phyloP scores from a whole-genome alignment of 2,888 invertebrate species.

The Pterostichus madidus region DNA sequence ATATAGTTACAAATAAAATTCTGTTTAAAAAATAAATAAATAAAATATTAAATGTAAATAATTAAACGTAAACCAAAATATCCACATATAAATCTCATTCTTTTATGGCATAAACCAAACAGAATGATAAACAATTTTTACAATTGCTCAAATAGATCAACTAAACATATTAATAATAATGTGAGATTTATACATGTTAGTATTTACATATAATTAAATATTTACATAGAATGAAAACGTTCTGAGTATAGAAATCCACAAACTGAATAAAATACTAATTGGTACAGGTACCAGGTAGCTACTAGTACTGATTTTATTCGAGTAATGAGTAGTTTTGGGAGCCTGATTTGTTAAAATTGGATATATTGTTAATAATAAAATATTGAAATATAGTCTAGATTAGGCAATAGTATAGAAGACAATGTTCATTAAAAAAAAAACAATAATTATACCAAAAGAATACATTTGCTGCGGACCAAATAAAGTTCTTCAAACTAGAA shows the following conservation, averaged over 20 bases:
- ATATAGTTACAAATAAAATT: slow-evolving; percentile 8
- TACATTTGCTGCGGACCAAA: no score
- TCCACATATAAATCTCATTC: slow-evolving; percentile 35
- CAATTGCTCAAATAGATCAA: background rate
- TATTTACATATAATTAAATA: slow-evolving; percentile 24
- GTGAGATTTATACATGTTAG: slow-evolving; percentile 45
- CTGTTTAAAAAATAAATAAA: slow-evolving; percentile 39
- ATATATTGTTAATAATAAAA: slow-evolving; percentile 21
- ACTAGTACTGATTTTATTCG: slow-evolving; percentile 44
- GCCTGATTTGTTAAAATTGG: slow-evolving; percentile 22
- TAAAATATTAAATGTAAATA: slow-evolving; percentile 30
- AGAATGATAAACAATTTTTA: background rate
- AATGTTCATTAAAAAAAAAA: background rate
- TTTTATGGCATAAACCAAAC: slow-evolving; percentile 27
- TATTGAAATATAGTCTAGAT: slow-evolving; percentile 29
- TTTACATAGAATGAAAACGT: slow-evolving; percentile 35
- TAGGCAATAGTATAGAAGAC: slow-evolving; percentile 40
- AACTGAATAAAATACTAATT: slow-evolving; percentile 39
- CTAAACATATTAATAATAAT: slow-evolving; percentile 14
- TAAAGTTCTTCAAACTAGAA: no score
- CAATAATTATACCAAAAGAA: no score
- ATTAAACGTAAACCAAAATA: slow-evolving; percentile 42
- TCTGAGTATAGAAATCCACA: slow-evolving; percentile 10
- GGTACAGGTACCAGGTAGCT: slow-evolving; percentile 44
- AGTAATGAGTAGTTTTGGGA: slow-evolving; percentile 22